Evolutionary conservation across 92 coral and sea anemone species (phyloP).

Genomic region (Epizoanthus stellaris): DNA sequence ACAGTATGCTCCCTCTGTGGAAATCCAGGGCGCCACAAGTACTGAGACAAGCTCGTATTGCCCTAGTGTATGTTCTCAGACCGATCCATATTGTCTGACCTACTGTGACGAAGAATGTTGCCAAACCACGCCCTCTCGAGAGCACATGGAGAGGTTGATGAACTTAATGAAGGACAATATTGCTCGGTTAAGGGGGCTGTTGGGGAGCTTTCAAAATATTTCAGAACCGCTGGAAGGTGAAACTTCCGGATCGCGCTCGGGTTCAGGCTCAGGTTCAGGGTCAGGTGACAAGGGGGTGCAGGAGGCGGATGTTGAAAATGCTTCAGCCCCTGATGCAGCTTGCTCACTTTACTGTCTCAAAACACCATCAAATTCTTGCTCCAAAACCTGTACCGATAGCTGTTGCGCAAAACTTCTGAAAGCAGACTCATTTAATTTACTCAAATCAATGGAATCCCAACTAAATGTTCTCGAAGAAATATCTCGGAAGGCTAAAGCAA

Average conservation of each 20-base stretch:
- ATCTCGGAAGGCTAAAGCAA: slow-evolving; percentile 5
- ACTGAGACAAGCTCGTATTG: slow-evolving; percentile 23
- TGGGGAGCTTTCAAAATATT: slow-evolving; percentile 11
- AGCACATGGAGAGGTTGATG: slow-evolving; percentile 18
- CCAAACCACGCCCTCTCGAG: not conserved
- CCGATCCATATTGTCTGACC: slow-evolving; percentile 16
- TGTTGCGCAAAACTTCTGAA: slow-evolving; percentile 27
- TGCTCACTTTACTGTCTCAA: slow-evolving; percentile 16
- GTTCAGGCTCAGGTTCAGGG: not conserved
- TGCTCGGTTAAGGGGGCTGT: slow-evolving; percentile 18
- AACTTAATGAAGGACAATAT: slow-evolving; percentile 26
- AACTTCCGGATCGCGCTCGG: not conserved
- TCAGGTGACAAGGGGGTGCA: not conserved
- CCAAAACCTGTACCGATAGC: slow-evolving; percentile 24
- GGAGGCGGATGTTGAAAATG: not conserved
- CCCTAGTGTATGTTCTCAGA: slow-evolving; percentile 18
- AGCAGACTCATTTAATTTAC: slow-evolving; percentile 13
- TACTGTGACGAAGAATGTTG: slow-evolving; percentile 42
- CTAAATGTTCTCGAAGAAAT: slow-evolving; percentile 25
- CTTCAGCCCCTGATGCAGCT: not conserved
- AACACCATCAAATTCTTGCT: slow-evolving; percentile 38
- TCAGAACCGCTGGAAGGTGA: slow-evolving; percentile 9
- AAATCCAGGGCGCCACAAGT: not conserved
- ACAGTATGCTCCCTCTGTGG: slow-evolving; percentile 15
- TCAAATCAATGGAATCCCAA: slow-evolving; percentile 28